phyloP scores from a whole-genome alignment of 2,113 vertebrate genomes.

The Tenebrosternarchus preto region DNA sequence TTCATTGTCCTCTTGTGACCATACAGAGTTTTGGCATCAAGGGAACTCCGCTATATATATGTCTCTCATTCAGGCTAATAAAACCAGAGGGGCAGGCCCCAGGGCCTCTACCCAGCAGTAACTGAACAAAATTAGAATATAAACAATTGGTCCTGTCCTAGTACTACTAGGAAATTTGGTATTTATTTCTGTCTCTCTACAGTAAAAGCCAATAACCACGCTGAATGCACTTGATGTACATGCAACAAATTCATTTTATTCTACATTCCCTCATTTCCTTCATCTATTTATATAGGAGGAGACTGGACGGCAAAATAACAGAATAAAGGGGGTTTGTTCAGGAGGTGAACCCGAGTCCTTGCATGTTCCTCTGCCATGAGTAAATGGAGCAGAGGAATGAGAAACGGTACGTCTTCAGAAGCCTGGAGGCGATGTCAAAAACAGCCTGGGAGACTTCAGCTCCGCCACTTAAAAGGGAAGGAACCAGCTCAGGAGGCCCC shows the following conservation, averaged over 20 bases:
- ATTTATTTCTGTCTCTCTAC: neutral
- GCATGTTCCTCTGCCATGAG: constrained; percentile 23
- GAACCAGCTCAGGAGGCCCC: constrained; percentile 14
- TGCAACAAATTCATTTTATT: constrained; percentile 15
- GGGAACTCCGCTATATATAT: neutral
- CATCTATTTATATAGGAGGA: neutral
- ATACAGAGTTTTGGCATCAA: neutral
- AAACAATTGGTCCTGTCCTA: neutral
- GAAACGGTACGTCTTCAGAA: constrained; percentile 23
- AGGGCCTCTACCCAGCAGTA: neutral
- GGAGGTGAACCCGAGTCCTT: constrained; percentile 35
- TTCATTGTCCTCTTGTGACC: neutral
- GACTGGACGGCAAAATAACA: neutral
- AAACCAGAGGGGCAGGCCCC: neutral
- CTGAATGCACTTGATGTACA: neutral
- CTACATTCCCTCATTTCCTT: neutral
- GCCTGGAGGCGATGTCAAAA: constrained; percentile 5
- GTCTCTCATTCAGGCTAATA: constrained; percentile 3
- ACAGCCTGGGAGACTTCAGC: constrained; percentile 44
- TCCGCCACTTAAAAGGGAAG: constrained; percentile 46
- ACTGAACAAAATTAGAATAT: neutral
- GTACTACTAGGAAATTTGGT: neutral
- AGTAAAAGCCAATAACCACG: neutral
- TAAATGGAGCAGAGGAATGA: constrained; percentile 18
- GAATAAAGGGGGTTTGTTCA: neutral